Evolutionary conservation across 2,797 vertebrate species (phyloP).

Genomic region (Rousettus madagascariensis): DNA sequence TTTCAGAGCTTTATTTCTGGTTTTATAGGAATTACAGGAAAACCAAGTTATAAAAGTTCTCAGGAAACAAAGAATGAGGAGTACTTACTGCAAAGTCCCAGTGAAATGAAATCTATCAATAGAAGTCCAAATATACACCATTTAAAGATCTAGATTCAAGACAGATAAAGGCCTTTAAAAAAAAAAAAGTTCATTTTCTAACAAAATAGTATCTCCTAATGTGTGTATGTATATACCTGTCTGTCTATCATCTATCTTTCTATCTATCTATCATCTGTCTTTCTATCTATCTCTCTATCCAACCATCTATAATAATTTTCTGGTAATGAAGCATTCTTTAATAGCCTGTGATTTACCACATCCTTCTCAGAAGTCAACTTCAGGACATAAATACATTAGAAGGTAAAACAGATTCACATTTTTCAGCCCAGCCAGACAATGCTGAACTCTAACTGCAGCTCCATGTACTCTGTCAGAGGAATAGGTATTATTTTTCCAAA

Average conservation of each 20-base stretch:
- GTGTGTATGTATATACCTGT: not conserved
- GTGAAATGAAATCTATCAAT: not conserved
- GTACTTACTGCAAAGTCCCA: slow-evolving; percentile 33
- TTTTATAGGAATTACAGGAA: slow-evolving; percentile 54
- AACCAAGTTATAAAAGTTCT: slow-evolving; percentile 46
- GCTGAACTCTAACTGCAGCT: not conserved
- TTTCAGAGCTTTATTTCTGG: slow-evolving; percentile 55
- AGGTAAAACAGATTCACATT: not conserved
- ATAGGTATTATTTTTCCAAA: not conserved
- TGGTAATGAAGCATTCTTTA: not conserved
- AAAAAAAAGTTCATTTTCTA: not conserved
- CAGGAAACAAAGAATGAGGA: slow-evolving; percentile 42
- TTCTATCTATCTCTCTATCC: no score
- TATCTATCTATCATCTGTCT: no score
- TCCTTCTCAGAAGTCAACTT: not conserved
- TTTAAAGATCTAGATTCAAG: slow-evolving; percentile 13
- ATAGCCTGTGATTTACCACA: not conserved
- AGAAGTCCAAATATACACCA: not conserved
- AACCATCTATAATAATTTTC: not conserved
- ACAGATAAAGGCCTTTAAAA: not conserved
- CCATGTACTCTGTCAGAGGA: not conserved
- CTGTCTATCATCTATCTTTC: no score
- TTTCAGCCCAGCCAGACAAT: not conserved
- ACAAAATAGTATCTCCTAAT: not conserved
- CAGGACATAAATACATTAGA: not conserved